phyloP scores from a whole-genome alignment of 2,113 vertebrate species.

The Pseudois nayaur region DNA sequence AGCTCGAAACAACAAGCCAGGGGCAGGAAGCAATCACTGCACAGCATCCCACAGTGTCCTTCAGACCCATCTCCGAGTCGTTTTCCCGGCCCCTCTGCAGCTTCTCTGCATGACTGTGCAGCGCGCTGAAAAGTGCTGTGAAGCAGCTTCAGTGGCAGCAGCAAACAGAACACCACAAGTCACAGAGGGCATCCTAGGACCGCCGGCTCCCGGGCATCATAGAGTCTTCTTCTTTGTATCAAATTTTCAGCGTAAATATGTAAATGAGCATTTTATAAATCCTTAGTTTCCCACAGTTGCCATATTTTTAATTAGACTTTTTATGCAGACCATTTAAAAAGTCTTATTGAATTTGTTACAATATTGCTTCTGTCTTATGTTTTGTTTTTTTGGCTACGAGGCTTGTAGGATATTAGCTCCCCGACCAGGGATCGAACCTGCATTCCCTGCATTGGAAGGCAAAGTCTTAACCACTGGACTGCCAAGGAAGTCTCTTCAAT shows the following conservation, averaged over 20 bases:
- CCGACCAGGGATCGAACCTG: background rate
- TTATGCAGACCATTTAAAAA: background rate
- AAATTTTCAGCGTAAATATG: background rate
- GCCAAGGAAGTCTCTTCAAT: background rate
- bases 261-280: background rate
- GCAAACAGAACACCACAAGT: background rate
- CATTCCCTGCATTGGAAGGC: background rate
- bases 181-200: background rate
- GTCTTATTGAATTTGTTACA: background rate
- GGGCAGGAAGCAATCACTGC: background rate
- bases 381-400: background rate
- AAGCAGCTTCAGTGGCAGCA: background rate
- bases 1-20: background rate
- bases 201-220: background rate
- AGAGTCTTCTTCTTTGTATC: background rate
- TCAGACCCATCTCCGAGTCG: background rate
- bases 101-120: conserved; percentile 32
- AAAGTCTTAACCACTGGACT: background rate
- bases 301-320: background rate
- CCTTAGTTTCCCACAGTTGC: background rate
- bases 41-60: background rate
- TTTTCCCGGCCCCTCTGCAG: background rate
- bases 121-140: background rate
- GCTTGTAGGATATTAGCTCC: background rate
- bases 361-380: background rate